Evolutionary conservation across 2,797 vertebrate species (phyloP), one percentile per base, ranked within the genome.

Genomic region (Mormyrops boulengeri): DNA sequence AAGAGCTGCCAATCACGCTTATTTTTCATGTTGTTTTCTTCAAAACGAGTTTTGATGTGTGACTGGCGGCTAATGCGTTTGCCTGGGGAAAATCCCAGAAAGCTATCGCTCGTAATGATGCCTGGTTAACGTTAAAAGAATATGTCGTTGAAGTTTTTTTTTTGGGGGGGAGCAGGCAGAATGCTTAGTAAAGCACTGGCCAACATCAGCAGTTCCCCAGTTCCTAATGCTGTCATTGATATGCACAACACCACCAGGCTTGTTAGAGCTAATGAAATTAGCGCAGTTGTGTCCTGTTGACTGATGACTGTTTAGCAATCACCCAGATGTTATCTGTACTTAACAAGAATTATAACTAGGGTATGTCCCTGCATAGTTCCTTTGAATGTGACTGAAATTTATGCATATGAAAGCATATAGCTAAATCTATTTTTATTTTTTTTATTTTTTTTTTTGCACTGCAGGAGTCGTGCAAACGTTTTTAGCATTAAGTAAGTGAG

Each of bases 261-360:
- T 95, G 93, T 95, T 95, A 94, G 90, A 88, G 77, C 91, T 94
- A 95, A 95, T 94, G 92, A 92, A 93, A 93, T 95, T 93, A 94
- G 90, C 34, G 89, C 88, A 92, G 91, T 91, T 92, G 93, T 93
- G 94, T 95, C 93, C 92, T 92, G 92, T 94, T 95, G 93, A 94
- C 91, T 93, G 93, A 94, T 93, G 95, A 93, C 92, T 92, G 92
- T 92, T 94, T 94, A 92, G 93, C 92, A 94, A 95, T 95, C 93
- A 92, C 92, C 88, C 90, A 91, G 92, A 94, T 93, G 94, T 90
- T 82, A 85, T 89, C 90, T 91, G 89, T 88, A 89, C 92, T 92
- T 93, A 90, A 92, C 91, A 92, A 66, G 93, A 94, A 94, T 95
- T 90, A 89, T 90, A 93, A 92, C 91, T 49, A 92, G 92, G 88